Percentiles rank a stretch among this genome's conserved stretches.
phyloP scores from a whole-genome alignment of 2,888 invertebrate species.

The Lithodes maja region DNA sequence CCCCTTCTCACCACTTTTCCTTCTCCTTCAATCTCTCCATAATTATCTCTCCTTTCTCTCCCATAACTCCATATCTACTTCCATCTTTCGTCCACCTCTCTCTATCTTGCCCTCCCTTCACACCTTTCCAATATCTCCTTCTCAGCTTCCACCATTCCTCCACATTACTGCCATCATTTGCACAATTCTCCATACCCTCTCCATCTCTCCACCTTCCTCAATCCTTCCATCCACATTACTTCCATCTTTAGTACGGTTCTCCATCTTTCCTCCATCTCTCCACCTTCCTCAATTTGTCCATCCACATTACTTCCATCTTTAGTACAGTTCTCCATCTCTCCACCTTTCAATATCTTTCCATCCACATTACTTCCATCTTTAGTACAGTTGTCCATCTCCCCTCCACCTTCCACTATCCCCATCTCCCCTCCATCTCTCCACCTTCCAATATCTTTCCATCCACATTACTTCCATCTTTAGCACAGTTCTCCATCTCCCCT shows the following conservation, averaged over 20 bases:
- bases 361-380: not conserved
- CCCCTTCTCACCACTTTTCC: not conserved
- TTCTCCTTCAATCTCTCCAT: not conserved
- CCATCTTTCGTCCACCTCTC: not conserved
- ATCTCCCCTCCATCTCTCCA: not conserved
- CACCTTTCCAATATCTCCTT: not conserved
- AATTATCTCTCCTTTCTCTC: not conserved
- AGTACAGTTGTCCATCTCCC: not conserved
- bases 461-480: not conserved
- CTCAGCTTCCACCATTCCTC: not conserved
- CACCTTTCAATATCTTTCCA: not conserved
- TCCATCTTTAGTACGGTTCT: conserved; percentile 4
- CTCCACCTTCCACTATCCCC: conserved; percentile 2
- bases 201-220: not conserved
- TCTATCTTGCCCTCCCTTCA: not conserved
- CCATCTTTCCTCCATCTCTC: not conserved
- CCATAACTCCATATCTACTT: not conserved
- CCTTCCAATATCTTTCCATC: not conserved
- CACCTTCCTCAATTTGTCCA: not conserved
- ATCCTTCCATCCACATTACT: conserved; percentile 21
- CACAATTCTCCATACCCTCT: not conserved
- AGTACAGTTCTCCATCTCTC: not conserved
- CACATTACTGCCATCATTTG: not conserved
- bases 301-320: not conserved
- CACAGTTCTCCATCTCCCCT: not conserved